Evolutionary conservation across 2,888 invertebrate genomes (phyloP).

Genomic region (Noctua pronuba): DNA sequence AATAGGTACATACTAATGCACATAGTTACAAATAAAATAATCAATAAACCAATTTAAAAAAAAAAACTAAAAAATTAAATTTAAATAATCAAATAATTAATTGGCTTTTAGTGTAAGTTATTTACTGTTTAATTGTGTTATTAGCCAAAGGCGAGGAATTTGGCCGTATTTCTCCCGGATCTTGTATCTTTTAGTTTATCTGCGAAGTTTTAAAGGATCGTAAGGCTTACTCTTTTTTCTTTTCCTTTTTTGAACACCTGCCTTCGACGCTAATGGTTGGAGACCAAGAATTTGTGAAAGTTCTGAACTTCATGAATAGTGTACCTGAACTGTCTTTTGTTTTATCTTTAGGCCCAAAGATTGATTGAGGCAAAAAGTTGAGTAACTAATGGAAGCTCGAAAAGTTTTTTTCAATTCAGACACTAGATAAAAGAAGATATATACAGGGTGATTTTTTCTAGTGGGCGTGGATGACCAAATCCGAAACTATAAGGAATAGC

Average conservation of each 20-base stretch:
- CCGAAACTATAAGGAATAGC: too few relatives aligned
- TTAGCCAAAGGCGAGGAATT: constrained; percentile 45
- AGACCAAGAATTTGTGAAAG: constrained; percentile 25
- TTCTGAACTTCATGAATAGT: constrained; percentile 37
- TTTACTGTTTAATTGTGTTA: constrained; percentile 62
- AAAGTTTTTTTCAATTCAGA: constrained; percentile 7
- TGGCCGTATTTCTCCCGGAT: constrained; percentile 22
- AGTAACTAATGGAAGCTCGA: constrained; percentile 25
- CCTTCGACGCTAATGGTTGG: constrained; percentile 38
- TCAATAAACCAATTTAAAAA: too few relatives aligned
- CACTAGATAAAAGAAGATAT: constrained; percentile 22
- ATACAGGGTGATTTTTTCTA: too few relatives aligned
- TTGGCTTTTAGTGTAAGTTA: constrained; percentile 58
- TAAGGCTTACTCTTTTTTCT: neutral
- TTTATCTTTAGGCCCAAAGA: constrained; percentile 39
- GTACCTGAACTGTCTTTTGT: constrained; percentile 36
- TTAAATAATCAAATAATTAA: too few relatives aligned
- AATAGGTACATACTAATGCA: too few relatives aligned
- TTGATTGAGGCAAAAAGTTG: constrained; percentile 43
- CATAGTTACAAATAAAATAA: too few relatives aligned
- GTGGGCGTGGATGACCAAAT: too few relatives aligned
- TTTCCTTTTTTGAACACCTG: constrained; percentile 35
- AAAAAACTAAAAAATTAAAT: too few relatives aligned
- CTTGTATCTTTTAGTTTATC: constrained; percentile 35
- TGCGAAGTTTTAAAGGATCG: constrained; percentile 25